Evolutionary conservation across 2,797 vertebrate species (phyloP).

Genomic region (Toxotes lorentzi): DNA sequence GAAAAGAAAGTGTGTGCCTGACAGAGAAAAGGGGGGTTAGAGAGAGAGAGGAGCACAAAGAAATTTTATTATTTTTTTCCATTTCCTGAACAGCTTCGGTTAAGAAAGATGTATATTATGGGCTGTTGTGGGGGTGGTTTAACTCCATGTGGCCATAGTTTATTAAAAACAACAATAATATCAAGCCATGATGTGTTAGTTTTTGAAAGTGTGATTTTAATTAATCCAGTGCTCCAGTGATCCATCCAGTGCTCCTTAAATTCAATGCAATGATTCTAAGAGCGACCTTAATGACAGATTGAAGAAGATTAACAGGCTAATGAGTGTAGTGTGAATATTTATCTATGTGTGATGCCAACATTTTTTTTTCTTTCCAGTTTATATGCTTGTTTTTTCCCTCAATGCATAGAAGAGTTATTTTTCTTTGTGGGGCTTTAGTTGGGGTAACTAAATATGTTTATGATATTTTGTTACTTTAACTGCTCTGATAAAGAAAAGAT

Average conservation of each 20-base stretch:
- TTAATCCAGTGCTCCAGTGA: neutral
- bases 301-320: neutral
- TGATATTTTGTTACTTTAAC: neutral
- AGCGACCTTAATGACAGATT: neutral
- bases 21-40: neutral
- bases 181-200: neutral
- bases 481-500: conserved; percentile 1
- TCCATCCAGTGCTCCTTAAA: neutral
- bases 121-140: neutral
- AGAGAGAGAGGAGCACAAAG: conserved; percentile 16
- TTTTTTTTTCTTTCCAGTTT: neutral
- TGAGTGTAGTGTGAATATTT: neutral
- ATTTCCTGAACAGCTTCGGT: neutral
- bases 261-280: neutral
- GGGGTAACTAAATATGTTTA: neutral
- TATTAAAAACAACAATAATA: neutral
- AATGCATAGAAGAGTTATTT: neutral
- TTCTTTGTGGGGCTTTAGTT: neutral
- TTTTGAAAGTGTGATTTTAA: neutral
- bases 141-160: neutral
- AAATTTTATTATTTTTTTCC: neutral
- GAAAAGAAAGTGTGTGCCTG: neutral
- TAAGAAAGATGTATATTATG: neutral
- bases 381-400: neutral
- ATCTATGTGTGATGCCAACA: neutral